Evolutionary conservation across 2,113 vertebrate species (phyloP).

Genomic region (Budorcas taxicolor): DNA sequence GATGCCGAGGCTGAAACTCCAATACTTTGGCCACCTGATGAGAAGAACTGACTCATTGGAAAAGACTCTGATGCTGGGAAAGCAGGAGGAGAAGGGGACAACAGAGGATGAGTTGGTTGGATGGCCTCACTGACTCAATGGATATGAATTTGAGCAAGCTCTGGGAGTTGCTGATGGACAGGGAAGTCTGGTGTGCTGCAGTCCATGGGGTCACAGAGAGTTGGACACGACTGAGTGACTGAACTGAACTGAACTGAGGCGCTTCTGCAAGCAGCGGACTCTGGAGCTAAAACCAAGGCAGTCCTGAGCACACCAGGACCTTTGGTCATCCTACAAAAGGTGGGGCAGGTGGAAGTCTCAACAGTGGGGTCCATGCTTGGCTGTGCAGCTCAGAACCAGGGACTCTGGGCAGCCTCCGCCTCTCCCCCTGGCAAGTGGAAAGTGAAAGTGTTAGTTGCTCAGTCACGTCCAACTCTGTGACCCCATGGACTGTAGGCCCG

Average conservation of each 20-base stretch:
- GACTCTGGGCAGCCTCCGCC: neutral
- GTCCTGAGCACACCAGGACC: neutral
- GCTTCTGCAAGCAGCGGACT: accelerated
- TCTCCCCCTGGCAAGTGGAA: neutral
- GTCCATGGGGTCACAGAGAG: neutral
- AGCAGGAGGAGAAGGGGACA: neutral
- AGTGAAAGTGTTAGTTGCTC: neutral
- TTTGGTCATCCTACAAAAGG: neutral
- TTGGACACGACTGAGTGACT: neutral
- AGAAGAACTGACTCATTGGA: neutral
- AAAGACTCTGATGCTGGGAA: neutral
- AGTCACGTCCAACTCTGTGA: neutral
- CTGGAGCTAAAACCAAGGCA: neutral
- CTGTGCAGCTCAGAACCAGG: neutral
- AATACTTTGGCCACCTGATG: neutral
- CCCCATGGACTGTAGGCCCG: neutral
- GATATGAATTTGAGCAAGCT: neutral
- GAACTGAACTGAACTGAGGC: neutral
- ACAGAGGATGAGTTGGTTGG: neutral
- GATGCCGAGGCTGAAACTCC: neutral
- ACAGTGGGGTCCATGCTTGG: neutral
- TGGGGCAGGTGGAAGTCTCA: neutral
- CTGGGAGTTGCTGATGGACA: neutral
- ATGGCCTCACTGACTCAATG: neutral
- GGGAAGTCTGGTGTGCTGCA: neutral